Base-by-base conservation (phyloP, 2,888 invertebrate genomes). In the Papilio demoleus region DNA sequence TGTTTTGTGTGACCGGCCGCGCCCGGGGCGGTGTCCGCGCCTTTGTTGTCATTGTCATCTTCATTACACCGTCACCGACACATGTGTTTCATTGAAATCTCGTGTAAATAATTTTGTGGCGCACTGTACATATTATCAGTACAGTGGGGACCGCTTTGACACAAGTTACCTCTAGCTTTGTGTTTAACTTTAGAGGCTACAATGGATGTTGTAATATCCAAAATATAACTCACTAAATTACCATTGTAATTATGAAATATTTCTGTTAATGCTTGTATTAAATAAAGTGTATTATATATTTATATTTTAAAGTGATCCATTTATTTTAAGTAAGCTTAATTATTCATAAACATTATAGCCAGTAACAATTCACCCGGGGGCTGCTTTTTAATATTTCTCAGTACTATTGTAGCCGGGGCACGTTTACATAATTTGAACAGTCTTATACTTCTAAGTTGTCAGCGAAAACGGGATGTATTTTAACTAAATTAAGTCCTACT, bases 401-500 rank as follows among this genome's bases (percentile, higher is more conserved):
- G 78, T 79, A 12, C 19, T 59, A 36, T 14, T 59, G 73, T 74
- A 73, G 65, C 67, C 40, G 66, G 70, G 72, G 69, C 58, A 9
- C 22, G 22, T 56, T 63, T 68, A 27, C 63, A 73, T 71, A 70
- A 67, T 72, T 70, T 67, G 40, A 17, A 56, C 53, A 56, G 27
- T 47, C 31, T 66, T 67, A 31, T 31, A 61, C 70, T 34, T 73
- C 71, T 64, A 22, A 50, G 65, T 53, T 72, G 70, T 65, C 67
- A 67, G 68, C 67, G 71, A 70, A 71, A 72, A 71, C 67, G 63
- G 75, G 72, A 73, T 74, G 73, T 77, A 76, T 77, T 76, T 76
- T 71, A 74, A 70, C 74, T 71, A 78, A 77, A 79, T 78, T 79
- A 79, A 78, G 75, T 76, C 76, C 70, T 74, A 73, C 74, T 79